Evolutionary conservation across 2,113 vertebrate genomes (phyloP).

Genomic region (Phaethornis superciliosus): DNA sequence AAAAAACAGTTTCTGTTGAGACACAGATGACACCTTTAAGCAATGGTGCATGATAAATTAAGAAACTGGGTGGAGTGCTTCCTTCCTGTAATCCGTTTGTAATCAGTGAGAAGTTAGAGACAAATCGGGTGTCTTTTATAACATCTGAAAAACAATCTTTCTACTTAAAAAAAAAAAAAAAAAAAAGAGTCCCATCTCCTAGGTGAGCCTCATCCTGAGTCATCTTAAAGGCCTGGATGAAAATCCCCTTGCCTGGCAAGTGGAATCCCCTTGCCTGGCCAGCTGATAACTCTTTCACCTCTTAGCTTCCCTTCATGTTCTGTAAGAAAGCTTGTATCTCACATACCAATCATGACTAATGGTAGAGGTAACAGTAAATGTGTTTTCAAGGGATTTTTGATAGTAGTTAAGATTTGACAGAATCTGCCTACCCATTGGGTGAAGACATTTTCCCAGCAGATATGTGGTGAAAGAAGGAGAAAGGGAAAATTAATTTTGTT

Average conservation of each 20-base stretch:
- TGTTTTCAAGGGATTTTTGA: neutral
- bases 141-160: neutral
- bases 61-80: conserved; percentile 66
- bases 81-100: conserved; percentile 38
- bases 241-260: rapidly evolving
- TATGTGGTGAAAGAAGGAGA: neutral
- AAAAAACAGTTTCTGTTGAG: neutral
- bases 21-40: conserved; percentile 6
- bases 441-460: neutral
- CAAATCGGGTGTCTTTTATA: neutral
- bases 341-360: neutral
- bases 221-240: neutral
- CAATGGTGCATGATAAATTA: neutral
- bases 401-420: neutral
- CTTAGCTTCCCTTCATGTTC: neutral
- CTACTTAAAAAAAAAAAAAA: neutral
- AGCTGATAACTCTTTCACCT: neutral
- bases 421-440: neutral
- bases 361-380: neutral
- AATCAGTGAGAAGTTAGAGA: neutral
- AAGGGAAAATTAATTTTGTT: neutral
- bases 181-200: neutral
- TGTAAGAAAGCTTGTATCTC: neutral
- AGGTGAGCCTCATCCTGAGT: neutral
- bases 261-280: neutral